A percentile compares a stretch with the other conserved stretches of the same genome.
These are phyloP conservation scores for Pitangus sulphuratus DNA, from an alignment of 2,797 vertebrate species.

Conservation along the genomic window DNA sequence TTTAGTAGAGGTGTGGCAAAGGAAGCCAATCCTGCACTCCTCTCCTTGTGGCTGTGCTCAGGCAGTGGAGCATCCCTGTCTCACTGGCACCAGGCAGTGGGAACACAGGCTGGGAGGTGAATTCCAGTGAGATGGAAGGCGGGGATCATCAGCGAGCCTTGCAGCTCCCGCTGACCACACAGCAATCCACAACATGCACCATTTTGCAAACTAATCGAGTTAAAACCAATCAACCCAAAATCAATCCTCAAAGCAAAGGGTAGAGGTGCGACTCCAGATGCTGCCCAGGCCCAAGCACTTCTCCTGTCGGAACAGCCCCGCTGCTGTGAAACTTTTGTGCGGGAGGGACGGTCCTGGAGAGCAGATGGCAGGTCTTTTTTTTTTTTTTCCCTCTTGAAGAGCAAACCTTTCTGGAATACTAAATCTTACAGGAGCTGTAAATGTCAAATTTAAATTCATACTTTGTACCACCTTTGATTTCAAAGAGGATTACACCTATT, in stretches of 20 bases:
- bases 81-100: not conserved
- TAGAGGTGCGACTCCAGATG: not conserved
- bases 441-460: conserved; percentile 95
- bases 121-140: not conserved
- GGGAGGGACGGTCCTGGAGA: conserved; percentile 29
- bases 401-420: conserved; percentile 78
- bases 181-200: rapidly evolving
- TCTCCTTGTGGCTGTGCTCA: not conserved
- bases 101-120: not conserved
- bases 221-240: not conserved
- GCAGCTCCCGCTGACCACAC: not conserved
- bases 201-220: too few relatives aligned
- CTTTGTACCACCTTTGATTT: conserved; percentile 96
- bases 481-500: conserved; percentile 98
- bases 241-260: not conserved
- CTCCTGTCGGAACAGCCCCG: not conserved
- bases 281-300: not conserved
- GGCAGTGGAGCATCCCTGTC: not conserved
- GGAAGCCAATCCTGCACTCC: not conserved
- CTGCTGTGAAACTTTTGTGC: not conserved
- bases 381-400: conserved; percentile 32
- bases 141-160: rapidly evolving
- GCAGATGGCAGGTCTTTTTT: conserved; percentile 81
- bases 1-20: not conserved
- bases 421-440: conserved; percentile 83